Evolutionary conservation across 2,888 invertebrate species (phyloP).

Genomic region (Mythimna loreyi): DNA sequence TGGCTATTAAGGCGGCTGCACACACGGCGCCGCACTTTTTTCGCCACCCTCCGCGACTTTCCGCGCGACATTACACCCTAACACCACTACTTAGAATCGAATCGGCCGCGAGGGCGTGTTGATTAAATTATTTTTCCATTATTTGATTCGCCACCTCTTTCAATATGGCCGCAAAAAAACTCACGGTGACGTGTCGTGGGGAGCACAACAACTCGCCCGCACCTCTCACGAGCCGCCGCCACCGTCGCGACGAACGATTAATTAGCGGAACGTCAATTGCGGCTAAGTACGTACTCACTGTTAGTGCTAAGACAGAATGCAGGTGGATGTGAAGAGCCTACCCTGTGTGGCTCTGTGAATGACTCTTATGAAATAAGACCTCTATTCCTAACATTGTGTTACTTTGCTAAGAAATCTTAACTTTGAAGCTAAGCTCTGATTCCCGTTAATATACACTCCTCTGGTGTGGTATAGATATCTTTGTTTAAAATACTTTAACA

Average conservation of each 20-base stretch:
- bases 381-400: neutral
- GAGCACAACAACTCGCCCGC: constrained; percentile 55
- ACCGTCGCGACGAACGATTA: constrained; percentile 25
- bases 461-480: no score
- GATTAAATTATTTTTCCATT: constrained; percentile 90
- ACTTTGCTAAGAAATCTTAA: neutral
- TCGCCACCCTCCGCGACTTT: constrained; percentile 75
- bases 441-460: neutral
- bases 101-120: constrained; percentile 67
- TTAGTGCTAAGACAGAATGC: neutral
- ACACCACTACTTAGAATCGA: constrained; percentile 72
- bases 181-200: constrained; percentile 63
- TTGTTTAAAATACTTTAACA: no score
- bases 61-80: constrained; percentile 78
- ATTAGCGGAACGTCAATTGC: constrained; percentile 37
- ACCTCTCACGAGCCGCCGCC: constrained; percentile 6
- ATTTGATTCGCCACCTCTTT: constrained; percentile 90
- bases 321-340: neutral
- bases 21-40: constrained; percentile 84
- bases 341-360: neutral
- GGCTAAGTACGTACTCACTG: constrained; percentile 9
- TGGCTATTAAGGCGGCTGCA: constrained; percentile 81
- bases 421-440: neutral
- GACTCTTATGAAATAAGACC: no score
- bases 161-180: constrained; percentile 87